Conservation (phyloP, 2,888 invertebrate genomes). For the Branchellion lobata region DNA sequence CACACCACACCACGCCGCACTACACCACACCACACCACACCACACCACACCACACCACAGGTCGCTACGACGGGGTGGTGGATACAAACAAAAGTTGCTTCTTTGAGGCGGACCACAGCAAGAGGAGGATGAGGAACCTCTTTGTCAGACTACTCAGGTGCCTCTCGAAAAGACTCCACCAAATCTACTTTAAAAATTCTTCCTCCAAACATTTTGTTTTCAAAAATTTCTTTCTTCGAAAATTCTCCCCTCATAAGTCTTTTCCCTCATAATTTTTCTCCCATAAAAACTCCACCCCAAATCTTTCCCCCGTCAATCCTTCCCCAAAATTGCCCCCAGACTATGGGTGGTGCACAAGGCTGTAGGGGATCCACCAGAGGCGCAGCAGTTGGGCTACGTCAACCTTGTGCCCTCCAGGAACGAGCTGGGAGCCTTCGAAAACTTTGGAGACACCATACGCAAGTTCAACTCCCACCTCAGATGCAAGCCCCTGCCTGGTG, state of each 20-base stretch:
- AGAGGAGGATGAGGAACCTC: conserved; percentile 53
- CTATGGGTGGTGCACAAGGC: conserved; percentile 52
- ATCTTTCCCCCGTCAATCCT: background rate
- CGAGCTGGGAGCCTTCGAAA: conserved; percentile 52
- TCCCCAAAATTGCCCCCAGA: conserved; percentile 34
- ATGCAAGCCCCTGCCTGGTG: conserved; percentile 52
- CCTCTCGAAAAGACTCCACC: background rate
- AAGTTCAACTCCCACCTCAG: conserved; percentile 53
- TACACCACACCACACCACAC: no score
- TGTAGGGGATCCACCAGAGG: conserved; percentile 47
- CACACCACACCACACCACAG: background rate
- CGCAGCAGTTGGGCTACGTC: conserved; percentile 53
- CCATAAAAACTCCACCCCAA: background rate
- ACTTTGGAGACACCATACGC: conserved; percentile 53
- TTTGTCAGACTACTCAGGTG: conserved; percentile 53
- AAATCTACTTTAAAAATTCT: no score
- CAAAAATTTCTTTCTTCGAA: background rate
- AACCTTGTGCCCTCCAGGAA: conserved; percentile 52
- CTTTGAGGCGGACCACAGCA: conserved; percentile 53
- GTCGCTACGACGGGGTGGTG: conserved; percentile 53
- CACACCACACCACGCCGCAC: no score
- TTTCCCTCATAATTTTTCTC: background rate
- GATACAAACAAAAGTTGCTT: conserved; percentile 53
- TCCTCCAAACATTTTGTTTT: background rate
- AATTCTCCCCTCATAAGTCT: background rate